Evolutionary conservation across 2,888 invertebrate genomes (phyloP).

Genomic region (Andrena praecox): DNA sequence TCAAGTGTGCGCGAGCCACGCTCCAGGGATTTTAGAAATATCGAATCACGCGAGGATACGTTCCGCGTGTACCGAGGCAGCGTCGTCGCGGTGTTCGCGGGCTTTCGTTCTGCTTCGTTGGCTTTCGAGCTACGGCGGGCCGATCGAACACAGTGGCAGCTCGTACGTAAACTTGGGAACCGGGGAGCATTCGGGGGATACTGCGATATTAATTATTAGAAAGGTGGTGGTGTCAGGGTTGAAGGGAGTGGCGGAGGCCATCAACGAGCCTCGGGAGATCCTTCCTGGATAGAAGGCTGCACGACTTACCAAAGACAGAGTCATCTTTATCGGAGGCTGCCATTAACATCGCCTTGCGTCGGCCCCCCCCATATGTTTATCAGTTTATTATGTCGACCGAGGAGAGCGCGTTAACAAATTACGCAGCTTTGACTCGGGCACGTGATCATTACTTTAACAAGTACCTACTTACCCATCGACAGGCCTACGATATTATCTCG

Average conservation of each 20-base stretch:
- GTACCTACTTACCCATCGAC: not conserved
- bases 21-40: conserved; percentile 26
- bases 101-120: not conserved
- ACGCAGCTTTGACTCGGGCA: not conserved
- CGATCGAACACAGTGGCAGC: no score
- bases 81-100: not conserved
- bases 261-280: no score
- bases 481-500: not conserved
- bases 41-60: conserved; percentile 11
- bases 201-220: no score
- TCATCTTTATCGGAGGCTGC: not conserved
- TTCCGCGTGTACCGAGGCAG: not conserved
- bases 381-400: not conserved
- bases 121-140: no score
- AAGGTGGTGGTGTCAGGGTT: no score
- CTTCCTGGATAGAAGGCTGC: no score
- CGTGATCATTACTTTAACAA: conserved; percentile 8
- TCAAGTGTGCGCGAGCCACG: conserved; percentile 61
- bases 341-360: not conserved
- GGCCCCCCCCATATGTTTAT: not conserved
- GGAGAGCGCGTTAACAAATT: conserved; percentile 1
- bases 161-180: no score
- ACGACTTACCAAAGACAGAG: not conserved
- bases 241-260: no score
- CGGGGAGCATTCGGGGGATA: no score